Evolutionary conservation across 2,888 invertebrate genomes (phyloP).

Genomic region (Apotomis turbidana): DNA sequence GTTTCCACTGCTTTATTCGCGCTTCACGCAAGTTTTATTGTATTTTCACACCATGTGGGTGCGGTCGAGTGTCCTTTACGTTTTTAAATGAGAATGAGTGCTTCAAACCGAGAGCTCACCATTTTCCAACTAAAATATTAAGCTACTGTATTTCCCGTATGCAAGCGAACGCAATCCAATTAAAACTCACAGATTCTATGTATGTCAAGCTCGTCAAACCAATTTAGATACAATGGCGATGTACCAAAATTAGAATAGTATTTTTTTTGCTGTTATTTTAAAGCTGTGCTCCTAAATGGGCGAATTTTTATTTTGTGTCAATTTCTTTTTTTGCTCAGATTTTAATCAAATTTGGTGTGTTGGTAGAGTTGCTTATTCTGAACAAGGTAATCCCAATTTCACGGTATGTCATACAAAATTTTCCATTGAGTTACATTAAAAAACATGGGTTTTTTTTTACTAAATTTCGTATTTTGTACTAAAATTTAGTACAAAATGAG

Average conservation of each 20-base stretch:
- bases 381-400: too few species aligned
- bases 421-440: too few species aligned
- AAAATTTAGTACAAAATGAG: too few species aligned
- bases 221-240: not conserved
- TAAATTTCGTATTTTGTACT: too few species aligned
- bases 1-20: not conserved
- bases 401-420: too few species aligned
- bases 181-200: slow-evolving; percentile 1
- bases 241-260: not conserved
- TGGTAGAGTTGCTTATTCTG: too few species aligned
- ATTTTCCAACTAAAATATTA: not conserved
- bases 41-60: not conserved
- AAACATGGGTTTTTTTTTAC: too few species aligned
- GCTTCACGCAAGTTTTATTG: not conserved
- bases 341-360: too few species aligned
- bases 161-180: not conserved
- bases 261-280: not conserved
- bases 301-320: too few species aligned
- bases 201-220: not conserved
- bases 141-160: not conserved
- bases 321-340: too few species aligned
- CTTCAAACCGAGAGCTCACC: not conserved
- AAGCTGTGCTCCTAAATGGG: too few species aligned
- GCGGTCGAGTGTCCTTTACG: not conserved
- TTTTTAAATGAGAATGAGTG: not conserved